These are phyloP conservation scores for Serranus cabrilla DNA, from an alignment of 2,797 vertebrate species.

Conservation along the genomic window DNA sequence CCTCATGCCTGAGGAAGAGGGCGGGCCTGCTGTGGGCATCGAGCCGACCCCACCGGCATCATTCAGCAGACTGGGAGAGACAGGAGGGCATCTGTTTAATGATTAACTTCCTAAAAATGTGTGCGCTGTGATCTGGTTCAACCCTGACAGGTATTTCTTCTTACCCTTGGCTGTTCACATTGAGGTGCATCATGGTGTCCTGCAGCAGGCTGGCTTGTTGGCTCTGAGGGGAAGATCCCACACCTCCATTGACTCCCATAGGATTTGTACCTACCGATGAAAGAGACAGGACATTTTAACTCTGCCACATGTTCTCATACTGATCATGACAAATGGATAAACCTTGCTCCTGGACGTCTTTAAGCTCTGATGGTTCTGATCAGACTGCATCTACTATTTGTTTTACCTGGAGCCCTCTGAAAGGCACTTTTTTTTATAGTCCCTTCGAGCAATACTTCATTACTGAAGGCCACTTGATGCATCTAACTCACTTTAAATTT, in stretches of 20 bases:
- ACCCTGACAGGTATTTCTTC: neutral
- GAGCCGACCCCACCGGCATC: constrained; percentile 91
- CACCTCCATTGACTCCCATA: constrained; percentile 96
- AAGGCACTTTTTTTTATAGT: neutral
- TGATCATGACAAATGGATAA: neutral
- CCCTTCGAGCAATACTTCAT: neutral
- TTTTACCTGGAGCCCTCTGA: neutral
- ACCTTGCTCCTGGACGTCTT: neutral
- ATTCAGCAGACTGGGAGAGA: constrained; percentile 87
- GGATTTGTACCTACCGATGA: constrained; percentile 85
- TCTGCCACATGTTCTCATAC: neutral
- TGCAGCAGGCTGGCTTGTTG: constrained; percentile 90
- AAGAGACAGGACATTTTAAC: neutral
- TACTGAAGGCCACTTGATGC: neutral
- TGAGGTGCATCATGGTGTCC: constrained; percentile 95
- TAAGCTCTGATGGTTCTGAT: neutral
- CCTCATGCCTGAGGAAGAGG: constrained; percentile 92
- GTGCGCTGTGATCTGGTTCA: neutral
- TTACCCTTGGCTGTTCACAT: constrained; percentile 94
- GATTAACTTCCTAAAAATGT: neutral
- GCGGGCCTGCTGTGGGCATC: constrained; percentile 92
- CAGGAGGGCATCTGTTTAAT: neutral
- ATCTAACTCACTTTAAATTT: neutral
- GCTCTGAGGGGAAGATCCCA: constrained; percentile 86
- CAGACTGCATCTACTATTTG: neutral